These are phyloP conservation scores for Oconnorella tubifera DNA, from an alignment of 2,888 invertebrate genomes.

Conservation along the genomic window DNA sequence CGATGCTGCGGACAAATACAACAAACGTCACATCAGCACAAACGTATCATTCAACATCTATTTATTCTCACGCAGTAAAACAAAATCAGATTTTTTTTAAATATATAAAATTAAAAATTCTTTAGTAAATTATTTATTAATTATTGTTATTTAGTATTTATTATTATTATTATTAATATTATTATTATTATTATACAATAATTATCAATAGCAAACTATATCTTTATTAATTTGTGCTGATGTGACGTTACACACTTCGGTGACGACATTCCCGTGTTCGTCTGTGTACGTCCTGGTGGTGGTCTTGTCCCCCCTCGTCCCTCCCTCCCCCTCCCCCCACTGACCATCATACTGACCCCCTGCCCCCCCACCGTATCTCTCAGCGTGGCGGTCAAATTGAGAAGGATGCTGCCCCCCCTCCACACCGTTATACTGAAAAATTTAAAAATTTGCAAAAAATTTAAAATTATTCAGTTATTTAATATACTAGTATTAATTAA, in stretches of 20 bases:
- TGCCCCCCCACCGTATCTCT: neutral
- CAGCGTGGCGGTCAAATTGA: neutral
- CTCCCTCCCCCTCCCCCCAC: neutral
- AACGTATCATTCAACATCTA: neutral
- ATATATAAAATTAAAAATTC: neutral
- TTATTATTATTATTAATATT: neutral
- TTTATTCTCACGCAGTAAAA: neutral
- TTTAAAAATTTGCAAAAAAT: too few species aligned
- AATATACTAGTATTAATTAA: too few species aligned
- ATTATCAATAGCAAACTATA: too few species aligned
- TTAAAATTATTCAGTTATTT: too few species aligned
- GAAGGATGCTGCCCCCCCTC: neutral
- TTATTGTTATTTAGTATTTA: too few species aligned
- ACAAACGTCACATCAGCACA: neutral
- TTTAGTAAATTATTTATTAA: neutral
- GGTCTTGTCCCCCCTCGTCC: neutral
- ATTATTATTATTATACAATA: too few species aligned
- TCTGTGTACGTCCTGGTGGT: slow-evolving; percentile 20
- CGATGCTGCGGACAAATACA: too few species aligned
- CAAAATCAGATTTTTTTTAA: neutral
- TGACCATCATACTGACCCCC: neutral
- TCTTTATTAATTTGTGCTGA: neutral
- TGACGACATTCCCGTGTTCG: slow-evolving; percentile 18
- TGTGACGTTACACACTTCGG: slow-evolving; percentile 13
- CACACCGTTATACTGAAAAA: neutral